Evolutionary conservation across 2,113 vertebrate genomes (phyloP), one percentile per base, ranked within the genome.

Genomic region (Hyperopisus bebe): DNA sequence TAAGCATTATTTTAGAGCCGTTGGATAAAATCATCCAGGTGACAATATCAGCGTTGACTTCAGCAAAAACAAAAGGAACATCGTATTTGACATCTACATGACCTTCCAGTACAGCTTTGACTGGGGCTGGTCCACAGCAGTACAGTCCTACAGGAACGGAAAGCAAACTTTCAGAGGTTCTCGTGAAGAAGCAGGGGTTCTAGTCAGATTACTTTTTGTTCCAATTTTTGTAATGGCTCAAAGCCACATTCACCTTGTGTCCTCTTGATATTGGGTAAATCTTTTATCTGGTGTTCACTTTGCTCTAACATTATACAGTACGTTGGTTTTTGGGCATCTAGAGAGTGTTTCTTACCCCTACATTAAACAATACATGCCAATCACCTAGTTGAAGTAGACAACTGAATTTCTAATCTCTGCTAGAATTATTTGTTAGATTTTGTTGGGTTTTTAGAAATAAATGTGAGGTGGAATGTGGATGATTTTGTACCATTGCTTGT

Each of bases 61-160:
- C 93, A 1, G 97, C 96, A 87, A 95, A 97, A 91, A 97, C 94
- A 5, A 95, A 94, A n/a, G 92, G 90, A 15, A 94, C 92, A 19
- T 96, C 96, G 2, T 97, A 97, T 53, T 92, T 92, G 13, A 96
- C 35, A 0, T 94, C 11, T 1, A 92, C 92, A 0, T 94, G 90
- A 27, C 98, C 97, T 4, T 95, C 92, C 46, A 93, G 95, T 88
- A 98, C 92, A 62, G 97, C 97, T 50, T 15, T 92, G 88, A 98
- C 95, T 0, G 98, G 92, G 5, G 96, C 94, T n/a, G 98, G 97
- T n/a, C 97, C 97, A n/a, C 96, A 97, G 91, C 95, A 94, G 86
- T 70, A 95, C 19, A 90, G 19, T n/a, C 92, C 97, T 98, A 90
- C 91, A 46, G 55, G 90, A 89, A 74, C 92, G 82, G 86, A 5